Base-by-base conservation (phyloP, 2,888 invertebrate species). In the Aelia acuminata region DNA sequence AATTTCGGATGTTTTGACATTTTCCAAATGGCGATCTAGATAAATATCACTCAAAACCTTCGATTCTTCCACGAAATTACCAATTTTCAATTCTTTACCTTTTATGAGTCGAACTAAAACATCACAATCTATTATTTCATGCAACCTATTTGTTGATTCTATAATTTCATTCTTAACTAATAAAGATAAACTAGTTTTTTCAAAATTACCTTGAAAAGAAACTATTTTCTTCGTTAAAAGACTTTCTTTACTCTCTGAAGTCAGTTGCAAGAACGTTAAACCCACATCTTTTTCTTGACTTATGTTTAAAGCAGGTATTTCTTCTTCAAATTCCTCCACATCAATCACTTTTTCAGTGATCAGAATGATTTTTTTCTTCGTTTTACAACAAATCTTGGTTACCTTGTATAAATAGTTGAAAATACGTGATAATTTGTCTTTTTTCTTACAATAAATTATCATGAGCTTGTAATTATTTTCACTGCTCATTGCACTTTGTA, bases 101-200 rank as follows among this genome's bases (percentile, higher is more conserved):
- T 80, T 80, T 43, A 80, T 80, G 4, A 80, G 80, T 43, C 43
- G 80, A 80, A 80, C 80, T 20, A 80, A 80, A 43, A 47, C n/a
- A 15, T 80, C 43, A 31, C n/a, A 43, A n/a, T 80, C 80, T 39
- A 80, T 80, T 35, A 70, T 70, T 18, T 7, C 35, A 20, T 70
- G 7, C 35, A 70, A 70, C 11, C 22, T 43, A n/a, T 80, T n/a
- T 43, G 11, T 1, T 3, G 22, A 5, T 11, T 80, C 80, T 43
- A 2, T n/a, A n/a, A 20, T 20, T 43, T 35, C 43, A 13, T 11
- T 11, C 13, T 1, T 7, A 35, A 80, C n/a, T 43, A 80, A 80
- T 80, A n/a, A 43, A 18, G 39, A 43, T 43, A 80, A 15, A n/a
- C 80, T 43, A 4, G n/a, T 10, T 43, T 80, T 80, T 18, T 80